These are phyloP conservation scores for Microcebus murinus DNA, from an alignment of 2,113 vertebrate genomes.

Conservation along the genomic window DNA sequence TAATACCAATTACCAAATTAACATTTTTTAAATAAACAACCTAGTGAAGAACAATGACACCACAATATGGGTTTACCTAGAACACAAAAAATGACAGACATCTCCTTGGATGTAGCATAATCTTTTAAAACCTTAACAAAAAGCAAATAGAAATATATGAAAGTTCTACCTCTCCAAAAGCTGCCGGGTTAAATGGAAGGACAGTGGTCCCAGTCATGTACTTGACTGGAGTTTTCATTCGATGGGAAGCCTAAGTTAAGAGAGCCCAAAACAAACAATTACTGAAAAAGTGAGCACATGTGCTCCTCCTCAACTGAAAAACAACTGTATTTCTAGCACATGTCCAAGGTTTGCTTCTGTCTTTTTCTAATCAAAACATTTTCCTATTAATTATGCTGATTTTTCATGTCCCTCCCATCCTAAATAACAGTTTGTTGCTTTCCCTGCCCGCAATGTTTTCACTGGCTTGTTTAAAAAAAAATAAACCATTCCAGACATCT, in stretches of 20 bases:
- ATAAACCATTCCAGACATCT: background rate
- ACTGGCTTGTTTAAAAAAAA: background rate
- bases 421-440: background rate
- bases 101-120: background rate
- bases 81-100: background rate
- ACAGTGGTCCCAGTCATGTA: constrained; percentile 93
- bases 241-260: constrained; percentile 91
- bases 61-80: background rate
- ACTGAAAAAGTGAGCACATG: constrained; percentile 1
- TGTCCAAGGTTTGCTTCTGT: background rate
- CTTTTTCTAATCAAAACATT: constrained; percentile 32
- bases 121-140: background rate
- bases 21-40: background rate
- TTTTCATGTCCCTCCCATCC: background rate
- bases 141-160: background rate
- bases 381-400: background rate
- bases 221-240: constrained; percentile 97
- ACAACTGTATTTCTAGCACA: constrained; percentile 5
- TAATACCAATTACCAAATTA: background rate
- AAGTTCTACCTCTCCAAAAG: constrained; percentile 93
- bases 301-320: constrained; percentile 42
- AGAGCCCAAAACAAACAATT: constrained; percentile 42
- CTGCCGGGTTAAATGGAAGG: constrained; percentile 96
- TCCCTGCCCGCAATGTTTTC: background rate
- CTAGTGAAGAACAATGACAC: background rate